phyloP scores from a whole-genome alignment of 2,113 vertebrate species.

The Gavia stellata region DNA sequence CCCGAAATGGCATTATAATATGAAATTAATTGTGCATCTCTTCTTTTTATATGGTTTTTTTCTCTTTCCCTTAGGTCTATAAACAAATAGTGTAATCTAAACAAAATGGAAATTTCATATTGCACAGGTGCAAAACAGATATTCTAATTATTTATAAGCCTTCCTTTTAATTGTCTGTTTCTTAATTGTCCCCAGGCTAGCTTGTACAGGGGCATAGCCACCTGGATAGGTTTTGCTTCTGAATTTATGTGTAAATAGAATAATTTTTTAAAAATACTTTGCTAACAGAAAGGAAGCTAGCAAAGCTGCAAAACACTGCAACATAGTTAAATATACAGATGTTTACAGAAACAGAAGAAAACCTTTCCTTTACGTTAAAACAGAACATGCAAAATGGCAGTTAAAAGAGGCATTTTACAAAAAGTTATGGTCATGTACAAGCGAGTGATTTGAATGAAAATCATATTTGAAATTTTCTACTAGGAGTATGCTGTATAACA shows the following conservation, averaged over 20 bases:
- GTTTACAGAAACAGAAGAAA: background rate
- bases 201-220: background rate
- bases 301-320: background rate
- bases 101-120: background rate
- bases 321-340: background rate
- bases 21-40: no score
- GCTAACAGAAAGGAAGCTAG: background rate
- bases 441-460: background rate
- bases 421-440: background rate
- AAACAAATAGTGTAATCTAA: background rate
- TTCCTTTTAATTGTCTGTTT: background rate
- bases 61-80: background rate
- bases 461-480: background rate
- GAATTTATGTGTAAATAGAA: background rate
- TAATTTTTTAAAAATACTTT: background rate
- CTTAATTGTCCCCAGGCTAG: background rate
- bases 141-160: background rate
- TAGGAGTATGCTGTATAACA: background rate
- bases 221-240: background rate
- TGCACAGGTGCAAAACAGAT: background rate
- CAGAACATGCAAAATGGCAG: background rate
- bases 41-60: no score
- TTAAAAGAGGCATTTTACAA: background rate
- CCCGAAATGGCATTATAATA: background rate
- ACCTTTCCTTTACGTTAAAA: background rate